These are phyloP conservation scores for Helicoverpa armigera DNA, from an alignment of 1,140 invertebrate species.

Conservation along the genomic window DNA sequence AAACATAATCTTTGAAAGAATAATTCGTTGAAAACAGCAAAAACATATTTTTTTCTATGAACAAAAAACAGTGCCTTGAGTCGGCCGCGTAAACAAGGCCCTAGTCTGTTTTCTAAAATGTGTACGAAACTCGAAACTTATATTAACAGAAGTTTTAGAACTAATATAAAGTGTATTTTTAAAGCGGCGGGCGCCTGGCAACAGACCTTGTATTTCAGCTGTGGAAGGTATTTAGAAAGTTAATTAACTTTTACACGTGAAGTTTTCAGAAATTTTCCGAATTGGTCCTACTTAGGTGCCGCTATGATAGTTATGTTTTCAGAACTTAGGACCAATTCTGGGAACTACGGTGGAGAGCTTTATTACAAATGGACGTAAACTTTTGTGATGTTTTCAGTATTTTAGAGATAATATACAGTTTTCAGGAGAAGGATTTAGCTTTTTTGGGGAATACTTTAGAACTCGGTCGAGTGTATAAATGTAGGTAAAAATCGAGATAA, in stretches of 20 bases:
- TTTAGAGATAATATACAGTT: too few species aligned
- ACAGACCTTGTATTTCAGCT: constrained; percentile 3
- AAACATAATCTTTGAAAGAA: too few species aligned
- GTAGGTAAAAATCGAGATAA: too few species aligned
- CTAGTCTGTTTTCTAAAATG: constrained; percentile 2
- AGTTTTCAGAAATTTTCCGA: neutral
- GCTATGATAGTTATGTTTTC: neutral
- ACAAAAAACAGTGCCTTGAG: neutral
- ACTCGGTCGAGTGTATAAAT: too few species aligned
- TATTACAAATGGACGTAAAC: neutral
- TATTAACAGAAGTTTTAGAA: constrained; percentile 26
- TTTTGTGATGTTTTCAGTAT: neutral
- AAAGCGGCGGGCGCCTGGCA: constrained; percentile 1
- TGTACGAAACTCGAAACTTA: neutral
- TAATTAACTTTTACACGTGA: constrained; percentile 16
- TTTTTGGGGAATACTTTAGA: too few species aligned
- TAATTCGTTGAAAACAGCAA: too few species aligned
- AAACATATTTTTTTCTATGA: neutral
- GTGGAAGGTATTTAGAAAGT: neutral
- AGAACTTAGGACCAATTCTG: neutral
- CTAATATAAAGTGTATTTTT: constrained; percentile 28
- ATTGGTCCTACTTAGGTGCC: neutral
- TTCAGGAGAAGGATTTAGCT: too few species aligned
- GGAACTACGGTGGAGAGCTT: neutral
- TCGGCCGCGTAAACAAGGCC: neutral